These are phyloP conservation scores for Steinernema khuongi DNA, from an alignment of 1,140 invertebrate genomes.

Conservation along the genomic window DNA sequence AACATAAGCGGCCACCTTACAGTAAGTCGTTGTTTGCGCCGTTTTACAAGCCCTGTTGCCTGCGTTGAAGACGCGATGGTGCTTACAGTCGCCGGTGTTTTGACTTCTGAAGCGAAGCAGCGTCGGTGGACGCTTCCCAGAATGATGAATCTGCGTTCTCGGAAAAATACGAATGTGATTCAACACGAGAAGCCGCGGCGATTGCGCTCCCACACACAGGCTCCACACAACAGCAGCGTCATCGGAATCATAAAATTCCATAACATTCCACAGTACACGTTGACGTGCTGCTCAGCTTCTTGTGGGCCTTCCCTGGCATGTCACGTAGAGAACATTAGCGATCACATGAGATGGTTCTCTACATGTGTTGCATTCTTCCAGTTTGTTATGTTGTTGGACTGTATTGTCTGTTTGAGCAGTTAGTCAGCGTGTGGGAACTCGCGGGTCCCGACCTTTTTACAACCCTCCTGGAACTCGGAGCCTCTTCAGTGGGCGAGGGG, in stretches of 20 bases:
- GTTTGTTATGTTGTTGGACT: too few species aligned
- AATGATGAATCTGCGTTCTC: slow-evolving; percentile 1
- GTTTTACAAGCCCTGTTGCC: neutral
- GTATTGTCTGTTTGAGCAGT: too few species aligned
- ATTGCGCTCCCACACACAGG: too few species aligned
- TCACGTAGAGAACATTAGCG: too few species aligned
- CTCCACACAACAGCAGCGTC: too few species aligned
- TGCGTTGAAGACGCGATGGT: neutral
- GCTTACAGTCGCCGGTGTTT: neutral
- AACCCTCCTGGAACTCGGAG: neutral
- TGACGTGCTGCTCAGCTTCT: too few species aligned
- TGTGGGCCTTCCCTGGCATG: too few species aligned
- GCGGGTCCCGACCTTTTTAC: neutral
- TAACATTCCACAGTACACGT: too few species aligned
- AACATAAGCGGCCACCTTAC: neutral
- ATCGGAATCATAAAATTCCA: too few species aligned
- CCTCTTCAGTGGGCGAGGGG: neutral
- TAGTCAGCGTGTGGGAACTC: neutral
- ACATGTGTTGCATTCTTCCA: too few species aligned
- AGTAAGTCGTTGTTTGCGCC: neutral
- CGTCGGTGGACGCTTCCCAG: neutral
- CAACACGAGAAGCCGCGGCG: neutral
- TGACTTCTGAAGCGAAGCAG: neutral
- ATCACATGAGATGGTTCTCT: too few species aligned
- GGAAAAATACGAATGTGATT: neutral